A percentile compares a stretch with the other conserved stretches of the same genome.
phyloP scores from a whole-genome alignment of 2,113 vertebrate genomes.

The Grus americana region DNA sequence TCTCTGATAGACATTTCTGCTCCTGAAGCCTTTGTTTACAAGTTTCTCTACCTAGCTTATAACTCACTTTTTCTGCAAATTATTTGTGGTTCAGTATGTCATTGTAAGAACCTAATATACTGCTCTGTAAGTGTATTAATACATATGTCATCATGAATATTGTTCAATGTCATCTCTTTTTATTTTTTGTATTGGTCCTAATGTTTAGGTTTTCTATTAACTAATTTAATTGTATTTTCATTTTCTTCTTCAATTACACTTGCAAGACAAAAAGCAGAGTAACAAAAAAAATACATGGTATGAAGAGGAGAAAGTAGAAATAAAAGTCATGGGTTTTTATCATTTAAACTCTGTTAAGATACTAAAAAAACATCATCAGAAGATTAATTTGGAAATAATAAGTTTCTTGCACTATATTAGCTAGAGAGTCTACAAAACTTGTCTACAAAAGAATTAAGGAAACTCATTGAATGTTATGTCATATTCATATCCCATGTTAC shows the following conservation, averaged over 20 bases:
- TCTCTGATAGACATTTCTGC: not conserved
- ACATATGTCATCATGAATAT: not conserved
- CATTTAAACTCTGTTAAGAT: not conserved
- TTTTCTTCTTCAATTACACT: not conserved
- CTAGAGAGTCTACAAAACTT: not conserved
- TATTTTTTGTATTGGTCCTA: not conserved
- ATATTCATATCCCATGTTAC: slow-evolving; percentile 9
- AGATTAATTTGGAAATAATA: slow-evolving; percentile 46
- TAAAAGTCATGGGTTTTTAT: not conserved
- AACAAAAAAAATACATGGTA: not conserved
- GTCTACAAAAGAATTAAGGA: not conserved
- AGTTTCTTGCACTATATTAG: slow-evolving; percentile 42
- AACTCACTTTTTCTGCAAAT: not conserved
- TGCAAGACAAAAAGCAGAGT: not conserved
- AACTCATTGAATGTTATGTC: slow-evolving; percentile 12
- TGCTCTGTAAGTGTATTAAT: not conserved
- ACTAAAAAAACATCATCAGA: not conserved
- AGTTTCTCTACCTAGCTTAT: not conserved
- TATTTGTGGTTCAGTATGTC: not conserved
- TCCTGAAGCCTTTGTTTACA: not conserved
- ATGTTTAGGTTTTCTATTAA: not conserved
- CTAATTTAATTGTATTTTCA: not conserved
- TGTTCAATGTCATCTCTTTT: not conserved
- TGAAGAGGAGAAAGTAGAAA: not conserved
- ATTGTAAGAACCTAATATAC: not conserved